phyloP scores from a whole-genome alignment of 2,797 vertebrate species.

The Eremophila alpestris region DNA sequence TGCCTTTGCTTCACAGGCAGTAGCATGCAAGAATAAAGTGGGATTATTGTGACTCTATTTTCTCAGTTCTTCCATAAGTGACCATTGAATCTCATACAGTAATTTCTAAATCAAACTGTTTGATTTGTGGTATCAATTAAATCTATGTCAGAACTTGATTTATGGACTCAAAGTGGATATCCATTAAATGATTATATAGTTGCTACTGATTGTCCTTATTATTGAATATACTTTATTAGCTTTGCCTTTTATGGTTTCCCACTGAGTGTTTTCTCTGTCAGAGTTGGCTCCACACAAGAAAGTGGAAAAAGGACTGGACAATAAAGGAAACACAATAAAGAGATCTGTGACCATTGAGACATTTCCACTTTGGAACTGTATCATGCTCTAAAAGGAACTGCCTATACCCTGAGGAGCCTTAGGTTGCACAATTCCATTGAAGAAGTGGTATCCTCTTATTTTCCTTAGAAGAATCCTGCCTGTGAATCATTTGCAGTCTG shows the following conservation, averaged over 20 bases:
- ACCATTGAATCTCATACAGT: background rate
- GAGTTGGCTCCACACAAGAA: background rate
- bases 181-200: background rate
- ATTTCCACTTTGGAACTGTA: background rate
- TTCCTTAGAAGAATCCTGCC: slow-evolving; percentile 52
- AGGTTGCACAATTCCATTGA: slow-evolving; percentile 58
- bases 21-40: background rate
- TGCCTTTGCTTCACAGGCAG: slow-evolving; percentile 26
- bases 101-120: background rate
- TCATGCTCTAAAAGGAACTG: slow-evolving; percentile 13
- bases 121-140: background rate
- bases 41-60: background rate
- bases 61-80: background rate
- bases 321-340: background rate
- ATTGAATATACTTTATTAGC: background rate
- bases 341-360: background rate
- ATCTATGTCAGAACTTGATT: background rate
- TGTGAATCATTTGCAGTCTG: slow-evolving; percentile 55
- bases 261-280: background rate
- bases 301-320: slow-evolving; percentile 8
- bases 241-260: slow-evolving; percentile 6
- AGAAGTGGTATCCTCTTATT: slow-evolving; percentile 45
- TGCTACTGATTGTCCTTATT: background rate
- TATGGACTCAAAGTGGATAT: background rate
- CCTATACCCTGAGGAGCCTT: slow-evolving; percentile 27